Evolutionary conservation across 2,888 invertebrate species (phyloP), one percentile per base, ranked within the genome.

Genomic region (Tipula confusa): DNA sequence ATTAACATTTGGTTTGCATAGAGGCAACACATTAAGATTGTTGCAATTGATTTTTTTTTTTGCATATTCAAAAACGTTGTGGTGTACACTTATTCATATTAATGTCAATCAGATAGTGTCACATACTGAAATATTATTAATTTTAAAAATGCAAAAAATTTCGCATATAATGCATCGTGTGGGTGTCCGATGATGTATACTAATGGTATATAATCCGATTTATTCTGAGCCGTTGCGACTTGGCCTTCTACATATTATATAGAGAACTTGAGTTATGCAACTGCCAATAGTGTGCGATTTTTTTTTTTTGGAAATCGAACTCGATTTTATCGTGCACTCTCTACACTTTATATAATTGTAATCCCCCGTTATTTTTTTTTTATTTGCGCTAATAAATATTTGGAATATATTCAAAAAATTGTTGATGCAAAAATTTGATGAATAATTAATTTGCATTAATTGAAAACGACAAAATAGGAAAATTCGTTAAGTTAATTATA

Each of bases 21-120:
- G 15, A 7, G 9, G 11, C 33, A 33, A 4, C n/a, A 43, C 43
- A 43, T 43, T 43, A 43, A 43, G 64, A 64, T 64, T 64, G 64
- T n/a, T 64, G 64, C 64, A 64, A 64, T 64, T 64, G 64, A 64
- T 64, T 43, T 43, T 43, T 43, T 43, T 43, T 43, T n/a, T 64
- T 64, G 64, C 64, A 64, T 64, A 64, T 64, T 9, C 33, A 24
- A 64, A 64, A 24, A 9, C 24, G 43, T 43, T 43, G 64, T 64
- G 64, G 24, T 24, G 18, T 18, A 64, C 64, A 64, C 24, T 24
- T 48, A 48, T 64, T n/a, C n/a, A n/a, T 64, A 64, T 64, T 64
- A 64, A 64, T 64, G 64, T 64, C 64, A 64, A 64, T 64, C 64
- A 64, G 64, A 64, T 64, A 64, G 24, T 64, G 64, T 64, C 24